phyloP scores from a whole-genome alignment of 2,888 invertebrate species.

The Epicampocera succincta region DNA sequence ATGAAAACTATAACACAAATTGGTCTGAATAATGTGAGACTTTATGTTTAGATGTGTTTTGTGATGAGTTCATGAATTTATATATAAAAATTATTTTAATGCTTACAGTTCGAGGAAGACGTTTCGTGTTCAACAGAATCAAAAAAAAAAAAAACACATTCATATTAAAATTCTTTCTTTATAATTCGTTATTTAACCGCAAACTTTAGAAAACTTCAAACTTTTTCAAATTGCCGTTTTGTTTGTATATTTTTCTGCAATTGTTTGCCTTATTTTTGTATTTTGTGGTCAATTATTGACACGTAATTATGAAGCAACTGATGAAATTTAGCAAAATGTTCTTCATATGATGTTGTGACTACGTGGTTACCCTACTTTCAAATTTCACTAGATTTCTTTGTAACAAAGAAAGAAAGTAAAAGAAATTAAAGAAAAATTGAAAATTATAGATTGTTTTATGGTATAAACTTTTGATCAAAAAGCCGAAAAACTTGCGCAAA shows the following conservation, averaged over 20 bases:
- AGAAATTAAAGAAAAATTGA: no score
- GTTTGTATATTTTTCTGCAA: conserved; percentile 30
- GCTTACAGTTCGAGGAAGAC: not conserved
- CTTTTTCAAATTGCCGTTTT: not conserved
- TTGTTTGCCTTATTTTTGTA: conserved; percentile 48
- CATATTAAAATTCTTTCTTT: no score
- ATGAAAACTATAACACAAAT: conserved; percentile 4
- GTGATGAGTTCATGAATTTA: not conserved
- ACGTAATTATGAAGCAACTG: conserved; percentile 57
- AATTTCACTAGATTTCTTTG: no score
- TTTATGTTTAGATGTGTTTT: not conserved
- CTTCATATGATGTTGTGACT: not conserved
- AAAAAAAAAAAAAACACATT: no score
- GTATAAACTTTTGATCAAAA: no score
- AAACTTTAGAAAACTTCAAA: not conserved
- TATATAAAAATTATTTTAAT: conserved; percentile 50
- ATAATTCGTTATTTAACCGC: no score
- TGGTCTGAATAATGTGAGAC: conserved; percentile 3
- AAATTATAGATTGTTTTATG: no score
- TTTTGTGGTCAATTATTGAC: conserved; percentile 64
- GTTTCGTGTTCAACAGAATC: no score
- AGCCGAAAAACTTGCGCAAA: no score
- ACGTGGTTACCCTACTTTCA: not conserved
- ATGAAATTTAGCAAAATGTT: conserved; percentile 27
- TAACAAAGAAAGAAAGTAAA: no score